phyloP scores from a whole-genome alignment of 2,888 invertebrate species.

The Podabrus alpinus region DNA sequence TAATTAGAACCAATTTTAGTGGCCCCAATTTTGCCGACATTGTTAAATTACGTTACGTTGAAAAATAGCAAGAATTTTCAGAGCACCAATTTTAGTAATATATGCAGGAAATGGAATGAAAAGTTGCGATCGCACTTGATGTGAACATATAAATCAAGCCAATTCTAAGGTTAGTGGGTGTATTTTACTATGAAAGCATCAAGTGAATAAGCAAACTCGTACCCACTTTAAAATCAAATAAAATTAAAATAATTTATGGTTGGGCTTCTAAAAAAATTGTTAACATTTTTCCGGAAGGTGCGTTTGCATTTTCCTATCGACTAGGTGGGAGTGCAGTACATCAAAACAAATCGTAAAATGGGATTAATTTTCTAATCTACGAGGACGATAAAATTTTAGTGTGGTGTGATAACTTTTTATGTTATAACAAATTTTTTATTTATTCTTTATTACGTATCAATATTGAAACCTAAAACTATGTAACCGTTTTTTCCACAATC shows the following conservation, averaged over 20 bases:
- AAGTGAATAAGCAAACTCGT: conserved; percentile 1
- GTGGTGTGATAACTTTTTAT: background rate
- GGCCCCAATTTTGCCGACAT: background rate
- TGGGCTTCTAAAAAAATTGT: background rate
- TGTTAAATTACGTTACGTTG: conserved; percentile 3
- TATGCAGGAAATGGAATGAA: conserved; percentile 5
- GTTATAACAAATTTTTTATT: background rate
- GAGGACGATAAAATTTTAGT: background rate
- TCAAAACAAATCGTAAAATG: background rate
- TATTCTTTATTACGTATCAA: conserved; percentile 11
- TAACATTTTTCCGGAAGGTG: background rate
- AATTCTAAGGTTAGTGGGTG: background rate
- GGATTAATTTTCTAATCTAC: background rate
- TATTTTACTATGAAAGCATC: background rate
- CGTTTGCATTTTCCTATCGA: background rate
- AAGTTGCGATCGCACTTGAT: conserved; percentile 4
- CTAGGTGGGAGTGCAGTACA: background rate
- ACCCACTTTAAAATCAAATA: background rate
- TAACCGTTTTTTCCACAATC: conserved; percentile 18
- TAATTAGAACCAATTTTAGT: conserved; percentile 1
- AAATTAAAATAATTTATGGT: background rate
- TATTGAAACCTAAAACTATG: conserved; percentile 16
- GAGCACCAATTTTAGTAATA: conserved; percentile 3
- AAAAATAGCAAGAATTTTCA: conserved; percentile 3
- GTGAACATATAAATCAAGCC: background rate